A percentile compares a stretch with the other conserved stretches of the same genome.
Evolutionary conservation across 2,797 vertebrate species (phyloP).

Genomic region (Chiroxiphia lanceolata): DNA sequence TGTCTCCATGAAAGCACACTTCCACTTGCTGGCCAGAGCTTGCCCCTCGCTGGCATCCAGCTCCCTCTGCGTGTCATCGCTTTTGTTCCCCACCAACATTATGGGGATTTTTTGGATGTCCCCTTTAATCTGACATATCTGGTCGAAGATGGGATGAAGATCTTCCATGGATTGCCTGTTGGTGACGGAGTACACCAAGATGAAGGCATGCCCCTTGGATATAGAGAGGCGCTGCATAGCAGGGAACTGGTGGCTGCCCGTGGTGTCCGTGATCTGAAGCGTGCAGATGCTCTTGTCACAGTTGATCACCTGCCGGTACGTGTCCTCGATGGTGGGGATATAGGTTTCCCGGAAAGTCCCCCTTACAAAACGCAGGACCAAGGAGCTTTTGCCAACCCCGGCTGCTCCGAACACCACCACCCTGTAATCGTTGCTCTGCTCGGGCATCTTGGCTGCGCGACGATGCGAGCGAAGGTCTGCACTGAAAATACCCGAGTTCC

Average conservation of each 20-base stretch:
- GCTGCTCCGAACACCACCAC: slow-evolving; percentile 74
- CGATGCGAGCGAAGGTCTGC: background rate
- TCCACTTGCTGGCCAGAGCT: slow-evolving; percentile 72
- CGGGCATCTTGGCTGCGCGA: slow-evolving; percentile 44
- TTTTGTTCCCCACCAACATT: slow-evolving; percentile 77
- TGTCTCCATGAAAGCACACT: slow-evolving; percentile 77
- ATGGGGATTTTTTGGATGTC: slow-evolving; percentile 69
- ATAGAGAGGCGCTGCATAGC: slow-evolving; percentile 74
- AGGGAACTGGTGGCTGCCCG: slow-evolving; percentile 70
- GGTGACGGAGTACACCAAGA: slow-evolving; percentile 75
- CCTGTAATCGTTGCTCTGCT: slow-evolving; percentile 72
- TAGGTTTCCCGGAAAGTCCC: slow-evolving; percentile 74
- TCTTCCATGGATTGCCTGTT: slow-evolving; percentile 75
- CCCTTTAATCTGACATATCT: slow-evolving; percentile 76
- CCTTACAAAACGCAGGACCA: slow-evolving; percentile 73
- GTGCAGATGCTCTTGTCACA: slow-evolving; percentile 71
- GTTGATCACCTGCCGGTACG: slow-evolving; percentile 75
- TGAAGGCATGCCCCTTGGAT: slow-evolving; percentile 75
- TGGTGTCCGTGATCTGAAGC: slow-evolving; percentile 76
- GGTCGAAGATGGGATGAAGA: slow-evolving; percentile 72
- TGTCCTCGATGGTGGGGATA: slow-evolving; percentile 73
- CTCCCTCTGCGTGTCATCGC: slow-evolving; percentile 64
- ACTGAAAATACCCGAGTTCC: background rate
- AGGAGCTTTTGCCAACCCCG: slow-evolving; percentile 76
- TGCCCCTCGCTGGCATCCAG: slow-evolving; percentile 69